A percentile compares a stretch with the other conserved stretches of the same genome.
Evolutionary conservation across 2,113 vertebrate species (phyloP).

Genomic region (Lasiurus borealis): DNA sequence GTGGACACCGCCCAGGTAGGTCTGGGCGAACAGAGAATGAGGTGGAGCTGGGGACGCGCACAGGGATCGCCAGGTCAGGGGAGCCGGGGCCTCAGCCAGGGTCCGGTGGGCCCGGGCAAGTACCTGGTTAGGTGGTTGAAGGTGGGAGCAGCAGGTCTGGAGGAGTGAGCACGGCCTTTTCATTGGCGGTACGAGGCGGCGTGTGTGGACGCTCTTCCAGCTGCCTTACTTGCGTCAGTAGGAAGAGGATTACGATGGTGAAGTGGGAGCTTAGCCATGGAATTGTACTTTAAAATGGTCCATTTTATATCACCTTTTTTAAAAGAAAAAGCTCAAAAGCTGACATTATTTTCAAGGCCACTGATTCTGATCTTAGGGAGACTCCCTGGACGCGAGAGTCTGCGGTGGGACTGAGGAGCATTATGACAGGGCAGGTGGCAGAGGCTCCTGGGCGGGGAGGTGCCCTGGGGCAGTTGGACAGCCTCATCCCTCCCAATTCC

Average conservation of each 20-base stretch:
- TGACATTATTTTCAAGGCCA: not conserved
- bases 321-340: not conserved
- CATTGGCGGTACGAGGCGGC: not conserved
- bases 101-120: not conserved
- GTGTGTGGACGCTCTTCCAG: too few relatives aligned
- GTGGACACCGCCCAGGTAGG: not conserved
- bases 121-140: not conserved
- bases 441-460: not conserved
- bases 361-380: not conserved
- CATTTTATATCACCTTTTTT: not conserved
- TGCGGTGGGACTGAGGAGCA: not conserved
- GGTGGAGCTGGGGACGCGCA: too few relatives aligned
- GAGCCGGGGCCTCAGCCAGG: not conserved
- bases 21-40: not conserved
- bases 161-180: accelerated
- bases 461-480: too few relatives aligned
- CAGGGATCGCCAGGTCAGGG: too few relatives aligned
- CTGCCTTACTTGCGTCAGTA: not conserved
- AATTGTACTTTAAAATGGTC: not conserved
- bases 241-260: not conserved
- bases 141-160: not conserved
- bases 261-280: not conserved
- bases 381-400: accelerated
- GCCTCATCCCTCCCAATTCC: too few relatives aligned
- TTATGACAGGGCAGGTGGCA: not conserved